phyloP scores from a whole-genome alignment of 2,113 vertebrate genomes.

The Sinocyclocheilus anshuiensis region DNA sequence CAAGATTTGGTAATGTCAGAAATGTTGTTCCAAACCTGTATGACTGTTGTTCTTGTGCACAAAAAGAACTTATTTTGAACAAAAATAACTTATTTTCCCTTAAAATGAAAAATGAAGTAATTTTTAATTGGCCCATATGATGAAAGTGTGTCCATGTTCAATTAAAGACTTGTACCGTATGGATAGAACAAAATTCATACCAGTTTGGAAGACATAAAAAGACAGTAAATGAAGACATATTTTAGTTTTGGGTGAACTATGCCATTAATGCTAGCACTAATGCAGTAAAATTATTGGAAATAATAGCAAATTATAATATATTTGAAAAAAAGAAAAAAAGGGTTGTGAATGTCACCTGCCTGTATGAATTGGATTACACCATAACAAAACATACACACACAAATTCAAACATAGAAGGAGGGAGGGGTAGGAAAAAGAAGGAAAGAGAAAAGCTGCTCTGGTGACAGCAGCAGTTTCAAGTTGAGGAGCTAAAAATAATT shows the following conservation, averaged over 20 bases:
- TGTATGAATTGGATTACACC: slow-evolving; percentile 8
- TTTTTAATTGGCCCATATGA: no score
- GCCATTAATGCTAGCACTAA: background rate
- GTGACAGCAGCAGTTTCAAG: slow-evolving; percentile 2
- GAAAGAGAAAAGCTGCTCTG: background rate
- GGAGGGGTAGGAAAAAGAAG: background rate
- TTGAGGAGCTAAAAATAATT: slow-evolving; percentile 28
- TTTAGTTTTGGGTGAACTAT: background rate
- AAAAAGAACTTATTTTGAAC: background rate
- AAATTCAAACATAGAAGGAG: background rate
- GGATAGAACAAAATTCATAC: background rate
- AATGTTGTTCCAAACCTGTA: background rate
- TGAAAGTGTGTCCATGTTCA: no score
- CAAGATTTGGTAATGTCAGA: background rate
- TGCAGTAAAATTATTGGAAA: background rate
- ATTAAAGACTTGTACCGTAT: no score
- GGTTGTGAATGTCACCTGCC: background rate
- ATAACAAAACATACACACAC: background rate
- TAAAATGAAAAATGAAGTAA: no score
- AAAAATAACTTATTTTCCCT: background rate
- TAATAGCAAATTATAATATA: background rate
- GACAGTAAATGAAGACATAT: background rate
- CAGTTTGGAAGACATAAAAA: background rate
- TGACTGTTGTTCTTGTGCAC: background rate
- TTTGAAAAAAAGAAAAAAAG: background rate